Conservation (phyloP, 1,140 invertebrate species). For the Drosophila nannoptera region DNA sequence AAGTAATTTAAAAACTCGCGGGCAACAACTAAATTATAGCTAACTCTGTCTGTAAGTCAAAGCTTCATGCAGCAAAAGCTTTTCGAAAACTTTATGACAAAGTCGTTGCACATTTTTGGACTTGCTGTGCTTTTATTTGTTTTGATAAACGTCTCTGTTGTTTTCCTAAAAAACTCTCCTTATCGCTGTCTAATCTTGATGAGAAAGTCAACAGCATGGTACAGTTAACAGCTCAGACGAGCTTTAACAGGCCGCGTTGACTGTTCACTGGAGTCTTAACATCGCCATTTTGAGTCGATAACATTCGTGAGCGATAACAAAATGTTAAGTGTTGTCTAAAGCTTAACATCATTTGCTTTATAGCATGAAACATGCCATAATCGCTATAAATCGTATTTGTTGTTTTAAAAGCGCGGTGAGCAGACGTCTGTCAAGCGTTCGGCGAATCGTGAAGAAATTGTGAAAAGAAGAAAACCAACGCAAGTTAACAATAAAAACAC, state of each 20-base stretch:
- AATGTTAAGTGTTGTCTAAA: slow-evolving; percentile 15
- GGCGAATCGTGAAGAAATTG: slow-evolving; percentile 32
- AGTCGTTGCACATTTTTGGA: slow-evolving; percentile 1
- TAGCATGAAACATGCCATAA: slow-evolving; percentile 30
- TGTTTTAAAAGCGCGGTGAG: slow-evolving; percentile 41
- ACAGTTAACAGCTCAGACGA: slow-evolving; percentile 14
- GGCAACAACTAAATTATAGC: slow-evolving; percentile 10
- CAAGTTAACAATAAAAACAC: slow-evolving; percentile 32
- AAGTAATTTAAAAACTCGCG: slow-evolving; percentile 16
- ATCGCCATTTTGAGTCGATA: slow-evolving; percentile 29
- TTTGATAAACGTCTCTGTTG: not conserved
- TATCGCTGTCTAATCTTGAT: not conserved
- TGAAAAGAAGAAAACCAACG: slow-evolving; percentile 33
- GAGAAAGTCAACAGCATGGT: not conserved
- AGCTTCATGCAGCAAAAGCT: slow-evolving; percentile 21
- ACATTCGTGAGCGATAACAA: slow-evolving; percentile 19
- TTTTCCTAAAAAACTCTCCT: slow-evolving; percentile 1
- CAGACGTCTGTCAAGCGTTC: slow-evolving; percentile 37
- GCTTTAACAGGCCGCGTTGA: not conserved
- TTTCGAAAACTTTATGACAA: not conserved
- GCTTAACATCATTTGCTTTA: slow-evolving; percentile 25
- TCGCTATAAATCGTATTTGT: slow-evolving; percentile 39
- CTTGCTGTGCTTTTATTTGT: slow-evolving; percentile 7
- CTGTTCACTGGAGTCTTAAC: slow-evolving; percentile 17
- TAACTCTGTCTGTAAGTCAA: not conserved